These are phyloP conservation scores for Drosophila infuscata DNA, from an alignment of 2,888 invertebrate genomes.

Conservation along the genomic window DNA sequence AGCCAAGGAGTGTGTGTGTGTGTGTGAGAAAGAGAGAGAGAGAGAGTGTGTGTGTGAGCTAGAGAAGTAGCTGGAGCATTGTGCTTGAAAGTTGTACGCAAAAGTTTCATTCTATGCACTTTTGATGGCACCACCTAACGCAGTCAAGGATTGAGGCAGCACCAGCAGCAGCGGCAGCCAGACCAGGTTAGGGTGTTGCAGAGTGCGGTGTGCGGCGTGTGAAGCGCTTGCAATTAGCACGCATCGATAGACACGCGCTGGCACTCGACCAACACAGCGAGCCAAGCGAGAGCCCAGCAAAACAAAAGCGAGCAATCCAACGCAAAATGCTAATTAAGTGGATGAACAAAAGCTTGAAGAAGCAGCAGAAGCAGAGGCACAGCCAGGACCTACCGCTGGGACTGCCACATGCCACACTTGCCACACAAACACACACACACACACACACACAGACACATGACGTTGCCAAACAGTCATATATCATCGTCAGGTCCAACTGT, in stretches of 20 bases:
- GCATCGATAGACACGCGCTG: conserved; percentile 80
- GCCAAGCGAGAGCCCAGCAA: conserved; percentile 30
- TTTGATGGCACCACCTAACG: conserved; percentile 66
- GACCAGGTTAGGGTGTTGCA: neutral
- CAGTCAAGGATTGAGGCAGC: conserved; percentile 55
- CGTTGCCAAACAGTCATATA: conserved; percentile 68
- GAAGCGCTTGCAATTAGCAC: conserved; percentile 75
- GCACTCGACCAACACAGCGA: conserved; percentile 58
- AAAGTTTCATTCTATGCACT: conserved; percentile 61
- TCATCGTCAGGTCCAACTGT: conserved; percentile 77
- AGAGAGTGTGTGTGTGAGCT: neutral
- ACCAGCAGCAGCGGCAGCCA: conserved; percentile 7
- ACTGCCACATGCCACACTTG: conserved; percentile 15
- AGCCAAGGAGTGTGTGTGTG: neutral
- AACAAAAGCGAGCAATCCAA: conserved; percentile 61
- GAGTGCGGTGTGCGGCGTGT: conserved; percentile 11
- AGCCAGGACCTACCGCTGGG: conserved; percentile 9
- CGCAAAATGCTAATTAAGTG: conserved; percentile 79
- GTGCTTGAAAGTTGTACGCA: conserved; percentile 51
- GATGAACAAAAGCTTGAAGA: conserved; percentile 50
- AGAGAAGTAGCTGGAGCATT: conserved; percentile 5
- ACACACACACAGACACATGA: conserved; percentile 34
- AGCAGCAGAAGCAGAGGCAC: neutral
- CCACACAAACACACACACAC: conserved; percentile 18
- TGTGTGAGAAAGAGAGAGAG: neutral